phyloP scores from a whole-genome alignment of 2,888 invertebrate genomes.

The Acleris laterana region DNA sequence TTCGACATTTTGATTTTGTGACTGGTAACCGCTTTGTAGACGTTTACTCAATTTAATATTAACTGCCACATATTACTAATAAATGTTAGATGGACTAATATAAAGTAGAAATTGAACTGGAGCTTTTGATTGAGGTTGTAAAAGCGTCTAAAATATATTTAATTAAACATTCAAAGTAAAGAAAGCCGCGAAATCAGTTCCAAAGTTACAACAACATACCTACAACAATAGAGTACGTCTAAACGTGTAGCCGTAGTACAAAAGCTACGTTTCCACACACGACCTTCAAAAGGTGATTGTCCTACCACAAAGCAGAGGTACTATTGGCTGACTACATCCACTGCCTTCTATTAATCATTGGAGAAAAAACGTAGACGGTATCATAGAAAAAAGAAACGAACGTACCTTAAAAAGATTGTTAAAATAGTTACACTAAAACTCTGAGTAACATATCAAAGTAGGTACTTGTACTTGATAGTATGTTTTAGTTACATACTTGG shows the following conservation, averaged over 20 bases:
- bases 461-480: neutral
- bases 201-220: slow-evolving; percentile 3
- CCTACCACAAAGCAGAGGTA: slow-evolving; percentile 56
- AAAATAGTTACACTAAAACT: neutral
- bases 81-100: too few relatives aligned
- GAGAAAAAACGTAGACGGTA: slow-evolving; percentile 44
- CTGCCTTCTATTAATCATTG: slow-evolving; percentile 48
- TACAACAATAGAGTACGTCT: slow-evolving; percentile 21
- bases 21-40: too few relatives aligned
- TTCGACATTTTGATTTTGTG: too few relatives aligned
- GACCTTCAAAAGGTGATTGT: slow-evolving; percentile 61
- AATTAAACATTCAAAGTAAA: neutral
- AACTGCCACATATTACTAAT: too few relatives aligned
- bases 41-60: too few relatives aligned
- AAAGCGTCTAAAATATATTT: neutral
- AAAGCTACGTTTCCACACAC: slow-evolving; percentile 43
- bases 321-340: slow-evolving; percentile 32
- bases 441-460: neutral
- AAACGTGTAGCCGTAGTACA: slow-evolving; percentile 11
- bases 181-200: neutral
- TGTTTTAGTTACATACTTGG: too few relatives aligned
- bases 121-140: too few relatives aligned
- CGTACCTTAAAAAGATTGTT: slow-evolving; percentile 6
- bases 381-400: slow-evolving; percentile 39
- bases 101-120: too few relatives aligned